A percentile compares a stretch with the other conserved stretches of the same genome.
Evolutionary conservation across 2,888 invertebrate species (phyloP).

Genomic region (Stenodera caucasica): DNA sequence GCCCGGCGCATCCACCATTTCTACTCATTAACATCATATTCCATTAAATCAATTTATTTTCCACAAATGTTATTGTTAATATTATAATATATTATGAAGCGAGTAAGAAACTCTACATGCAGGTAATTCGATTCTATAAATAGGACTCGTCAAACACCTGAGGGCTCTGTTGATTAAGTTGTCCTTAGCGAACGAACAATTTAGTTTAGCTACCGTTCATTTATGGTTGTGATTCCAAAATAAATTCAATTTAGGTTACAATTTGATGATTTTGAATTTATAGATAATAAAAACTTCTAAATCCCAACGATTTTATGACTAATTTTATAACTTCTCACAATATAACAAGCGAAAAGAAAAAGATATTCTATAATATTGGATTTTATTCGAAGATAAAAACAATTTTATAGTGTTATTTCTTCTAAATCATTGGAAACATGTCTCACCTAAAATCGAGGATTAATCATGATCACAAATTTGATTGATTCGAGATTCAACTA

Average conservation of each 20-base stretch:
- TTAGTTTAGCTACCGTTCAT: not conserved
- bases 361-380: slow-evolving; percentile 16
- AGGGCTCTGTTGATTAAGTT: slow-evolving; percentile 5
- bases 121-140: slow-evolving; percentile 15
- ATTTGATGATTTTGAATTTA: not conserved
- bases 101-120: too few relatives aligned
- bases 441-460: slow-evolving; percentile 14
- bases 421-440: not conserved
- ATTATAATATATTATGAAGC: too few relatives aligned
- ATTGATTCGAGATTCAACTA: not conserved
- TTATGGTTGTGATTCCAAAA: not conserved
- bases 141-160: slow-evolving; percentile 8
- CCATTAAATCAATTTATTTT: too few relatives aligned
- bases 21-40: too few relatives aligned
- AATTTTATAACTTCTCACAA: slow-evolving; percentile 19
- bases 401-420: not conserved
- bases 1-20: not conserved
- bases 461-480: slow-evolving; percentile 22
- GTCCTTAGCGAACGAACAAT: not conserved
- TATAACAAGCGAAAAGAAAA: slow-evolving; percentile 17
- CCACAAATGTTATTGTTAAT: too few relatives aligned
- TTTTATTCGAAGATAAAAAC: slow-evolving; percentile 23
- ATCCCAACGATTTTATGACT: slow-evolving; percentile 18
- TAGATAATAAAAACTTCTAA: not conserved
- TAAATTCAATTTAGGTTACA: not conserved